phyloP scores from a whole-genome alignment of 2,113 vertebrate species.

The Acrocephalus kingi region DNA sequence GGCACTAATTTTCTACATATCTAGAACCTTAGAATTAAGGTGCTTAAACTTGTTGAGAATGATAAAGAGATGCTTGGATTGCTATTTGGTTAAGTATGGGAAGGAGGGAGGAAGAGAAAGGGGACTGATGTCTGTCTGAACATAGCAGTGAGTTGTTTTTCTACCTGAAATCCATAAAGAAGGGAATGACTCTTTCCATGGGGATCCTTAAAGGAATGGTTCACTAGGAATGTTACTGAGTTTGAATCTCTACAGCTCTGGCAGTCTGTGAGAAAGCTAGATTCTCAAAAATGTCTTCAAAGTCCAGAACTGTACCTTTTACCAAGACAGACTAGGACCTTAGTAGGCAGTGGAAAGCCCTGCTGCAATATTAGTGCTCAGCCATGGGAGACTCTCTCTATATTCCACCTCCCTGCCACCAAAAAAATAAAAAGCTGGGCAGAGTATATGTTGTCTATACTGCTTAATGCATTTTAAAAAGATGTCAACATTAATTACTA shows the following conservation, averaged over 20 bases:
- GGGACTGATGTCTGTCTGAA: background rate
- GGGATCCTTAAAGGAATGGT: background rate
- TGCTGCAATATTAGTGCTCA: background rate
- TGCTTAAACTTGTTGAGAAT: background rate
- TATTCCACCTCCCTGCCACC: background rate
- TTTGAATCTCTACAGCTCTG: background rate
- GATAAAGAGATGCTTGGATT: background rate
- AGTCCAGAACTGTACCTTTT: background rate
- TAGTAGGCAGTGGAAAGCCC: background rate
- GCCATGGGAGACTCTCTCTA: background rate
- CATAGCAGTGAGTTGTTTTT: background rate
- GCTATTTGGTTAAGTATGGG: background rate
- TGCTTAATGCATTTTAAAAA: slow-evolving; percentile 63
- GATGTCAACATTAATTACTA: slow-evolving; percentile 58
- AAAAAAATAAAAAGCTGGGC: background rate
- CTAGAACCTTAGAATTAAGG: slow-evolving; percentile 11
- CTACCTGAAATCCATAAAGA: background rate
- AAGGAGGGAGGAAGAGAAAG: background rate
- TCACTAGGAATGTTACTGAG: background rate
- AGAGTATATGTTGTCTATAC: slow-evolving; percentile 62
- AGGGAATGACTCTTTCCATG: background rate
- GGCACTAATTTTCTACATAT: background rate
- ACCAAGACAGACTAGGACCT: background rate
- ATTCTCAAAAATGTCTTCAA: background rate
- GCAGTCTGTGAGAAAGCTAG: background rate